Base-by-base conservation (phyloP, 2,797 vertebrate genomes). In the Sardinella longiceps region DNA sequence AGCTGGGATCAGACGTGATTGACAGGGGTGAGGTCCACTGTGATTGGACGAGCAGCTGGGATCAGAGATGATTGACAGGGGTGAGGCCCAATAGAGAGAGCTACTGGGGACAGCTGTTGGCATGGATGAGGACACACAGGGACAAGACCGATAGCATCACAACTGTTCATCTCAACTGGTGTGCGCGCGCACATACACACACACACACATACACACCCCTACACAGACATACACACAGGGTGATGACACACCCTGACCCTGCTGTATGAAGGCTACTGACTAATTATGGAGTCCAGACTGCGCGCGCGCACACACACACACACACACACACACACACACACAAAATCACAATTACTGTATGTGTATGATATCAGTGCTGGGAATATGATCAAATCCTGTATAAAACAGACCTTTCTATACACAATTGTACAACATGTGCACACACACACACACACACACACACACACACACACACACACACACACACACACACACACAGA, bases 391-490 rank as follows among this genome's bases (percentile, higher is more conserved):
- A n/a, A n/a, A n/a, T n/a, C n/a, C n/a, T n/a, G n/a, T n/a, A n/a
- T n/a, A n/a, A n/a, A n/a, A n/a, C n/a, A n/a, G n/a, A n/a, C n/a
- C n/a, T n/a, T n/a, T n/a, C n/a, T n/a, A n/a, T n/a, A n/a, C n/a
- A n/a, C n/a, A n/a, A n/a, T n/a, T n/a, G n/a, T n/a, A n/a, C n/a
- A n/a, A n/a, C n/a, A n/a, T n/a, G n/a, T n/a, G n/a, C n/a, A n/a
- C n/a, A n/a, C n/a, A n/a, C 11, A 51, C 48, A 51, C 48, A 51
- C 48, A 51, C 48, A 15, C 48, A 51, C 82, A 80, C n/a, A 45
- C 58, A 58, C 63, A 83, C n/a, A 74, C 81, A 83, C 20, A 70
- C 80, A 88, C 86, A 20, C 15, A 56, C 48, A 50, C 48, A 50
- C 48, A 50, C 3, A 50, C 45, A 46, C 45, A 46, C 45, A 46